These are phyloP conservation scores for Ligdia adustata DNA, from an alignment of 2,888 invertebrate genomes.

Conservation along the genomic window DNA sequence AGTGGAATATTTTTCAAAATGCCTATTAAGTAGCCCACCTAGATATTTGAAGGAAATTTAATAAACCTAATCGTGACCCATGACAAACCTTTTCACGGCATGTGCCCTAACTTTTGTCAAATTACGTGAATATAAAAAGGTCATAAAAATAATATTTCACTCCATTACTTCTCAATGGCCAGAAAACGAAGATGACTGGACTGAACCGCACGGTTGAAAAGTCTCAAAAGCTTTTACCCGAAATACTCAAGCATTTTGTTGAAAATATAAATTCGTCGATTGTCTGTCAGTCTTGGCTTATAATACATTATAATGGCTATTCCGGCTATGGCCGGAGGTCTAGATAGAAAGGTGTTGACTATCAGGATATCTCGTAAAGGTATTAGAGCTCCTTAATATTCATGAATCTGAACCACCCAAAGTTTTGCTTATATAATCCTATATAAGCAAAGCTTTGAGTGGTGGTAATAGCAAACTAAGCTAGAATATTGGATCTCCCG, in stretches of 20 bases:
- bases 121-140: slow-evolving; percentile 14
- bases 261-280: slow-evolving; percentile 33
- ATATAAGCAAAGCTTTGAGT: too few species aligned
- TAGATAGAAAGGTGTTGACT: slow-evolving; percentile 42
- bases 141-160: slow-evolving; percentile 21
- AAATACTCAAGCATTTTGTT: slow-evolving; percentile 18
- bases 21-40: slow-evolving; percentile 34
- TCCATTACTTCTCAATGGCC: slow-evolving; percentile 21
- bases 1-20: slow-evolving; percentile 44
- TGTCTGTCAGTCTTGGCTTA: slow-evolving; percentile 39
- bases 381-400: slow-evolving; percentile 44
- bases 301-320: slow-evolving; percentile 52
- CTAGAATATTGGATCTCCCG: slow-evolving; percentile 10
- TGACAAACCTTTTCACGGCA: slow-evolving; percentile 4
- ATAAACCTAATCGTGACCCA: background rate
- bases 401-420: slow-evolving; percentile 40
- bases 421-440: slow-evolving; percentile 34
- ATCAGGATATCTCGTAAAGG: slow-evolving; percentile 45
- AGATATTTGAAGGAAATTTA: slow-evolving; percentile 9
- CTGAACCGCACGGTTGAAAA: slow-evolving; percentile 13
- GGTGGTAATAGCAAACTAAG: slow-evolving; percentile 34
- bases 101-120: slow-evolving; percentile 10
- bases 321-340: too few species aligned
- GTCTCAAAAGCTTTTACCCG: slow-evolving; percentile 12
- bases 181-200: slow-evolving; percentile 24